Base-by-base conservation (phyloP, 2,888 invertebrate species). In the Ochropleura leucogaster region DNA sequence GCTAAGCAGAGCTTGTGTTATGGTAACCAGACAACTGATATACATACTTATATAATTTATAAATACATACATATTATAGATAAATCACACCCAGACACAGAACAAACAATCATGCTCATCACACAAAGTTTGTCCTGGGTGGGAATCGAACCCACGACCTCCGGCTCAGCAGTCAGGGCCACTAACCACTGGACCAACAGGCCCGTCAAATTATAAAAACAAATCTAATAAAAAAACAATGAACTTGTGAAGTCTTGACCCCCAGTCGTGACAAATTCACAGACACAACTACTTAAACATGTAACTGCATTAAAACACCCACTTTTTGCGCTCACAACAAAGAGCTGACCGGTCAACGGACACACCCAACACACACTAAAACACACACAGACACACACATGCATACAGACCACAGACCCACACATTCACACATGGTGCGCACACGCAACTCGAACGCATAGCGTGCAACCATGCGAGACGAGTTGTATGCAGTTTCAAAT, bases 301-400 rank as follows among this genome's bases (percentile, higher is more conserved):
- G 53, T 47, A 51, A 46, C 6, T 42, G 20, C 30, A 62, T 14
- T n/a, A 51, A 44, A 68, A 71, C 51, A 60, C 49, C 44, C 7
- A 68, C 51, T 57, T 68, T 68, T 72, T 57, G 42, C 68, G n/a
- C 59, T 62, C 49, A 40, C 18, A 62, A 79, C 69, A 86, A 68
- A 75, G 53, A 72, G 62, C 59, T 74, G 71, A 71, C 71, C 77
- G 82, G 79, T 82, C 81, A 77, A 62, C 77, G 63, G 83, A 85
- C 85, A 87, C 87, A 85, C 85, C 87, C 79, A 74, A 46, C 53
- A 57, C 53, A 65, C 62, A 63, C 73, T 30, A 30, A 30, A 30
- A 72, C 68, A 63, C 57, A 20, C 67, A 47, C 62, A 44, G 53
- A 30, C 20, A 18, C 60, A 49, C 40, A 30, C 1, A 16, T 14